Evolutionary conservation across 2,113 vertebrate genomes (phyloP), one percentile per base, ranked within the genome.

Genomic region (Tursiops truncatus): DNA sequence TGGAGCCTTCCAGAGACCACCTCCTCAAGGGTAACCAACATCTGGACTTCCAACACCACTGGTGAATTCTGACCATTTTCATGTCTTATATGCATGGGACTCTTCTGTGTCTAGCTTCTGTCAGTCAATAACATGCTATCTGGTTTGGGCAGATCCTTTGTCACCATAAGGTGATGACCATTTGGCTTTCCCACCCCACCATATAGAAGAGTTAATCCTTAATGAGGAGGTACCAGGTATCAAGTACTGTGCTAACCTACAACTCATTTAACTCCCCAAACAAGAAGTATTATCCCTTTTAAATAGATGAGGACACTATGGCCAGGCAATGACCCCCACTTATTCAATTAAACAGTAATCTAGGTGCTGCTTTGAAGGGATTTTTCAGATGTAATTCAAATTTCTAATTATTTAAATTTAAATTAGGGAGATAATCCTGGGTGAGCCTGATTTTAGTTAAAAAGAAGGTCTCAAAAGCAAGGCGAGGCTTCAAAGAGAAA

Each of bases 361-460:
- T 47, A 85, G 38, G 31, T 93, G 41, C 47, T 73, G 38, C 21
- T 68, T 18, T 21, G 31, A 74, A 80, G 53, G 38, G 3, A 38
- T 85, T 93, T 77, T 88, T 6, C 23, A 71, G 81, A 71, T 70
- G 8, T 85, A 53, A 88, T 58, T 91, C 33, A 93, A 93, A 60
- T 62, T 44, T 71, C 44, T 79, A 70, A 83, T 80, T 38, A 38
- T 33, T 18, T 82, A n/a, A 36, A 53, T 93, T 91, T 70, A 84
- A 85, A 83, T 89, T 41, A 62, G n/a, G 21, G 50, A 83, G 50
- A 79, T 95, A 84, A 68, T 60, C n/a, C 25, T 33, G n/a, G 26
- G 33, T 92, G 33, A 23, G 17, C 15, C 53, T 47, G 60, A 85
- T 28, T 89, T 89, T 77, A 77, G 53, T 83, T 73, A 79, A 25